Percentiles rank a stretch among this genome's conserved stretches.
phyloP scores from a whole-genome alignment of 2,888 invertebrate genomes.

The Bedellia somnulentella region DNA sequence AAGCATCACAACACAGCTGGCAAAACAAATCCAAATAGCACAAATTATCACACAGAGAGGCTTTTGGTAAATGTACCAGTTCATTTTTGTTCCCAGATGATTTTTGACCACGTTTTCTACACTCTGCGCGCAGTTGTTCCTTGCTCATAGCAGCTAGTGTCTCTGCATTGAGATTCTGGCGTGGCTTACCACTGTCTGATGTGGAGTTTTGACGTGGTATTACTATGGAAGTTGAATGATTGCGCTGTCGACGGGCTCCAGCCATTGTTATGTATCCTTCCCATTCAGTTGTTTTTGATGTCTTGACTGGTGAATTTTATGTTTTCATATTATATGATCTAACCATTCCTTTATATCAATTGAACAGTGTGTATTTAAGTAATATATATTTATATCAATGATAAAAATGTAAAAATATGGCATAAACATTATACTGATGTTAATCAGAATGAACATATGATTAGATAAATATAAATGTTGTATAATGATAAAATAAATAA shows the following conservation, averaged over 20 bases:
- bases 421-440: too few species aligned
- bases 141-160: conserved; percentile 65
- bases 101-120: conserved; percentile 69
- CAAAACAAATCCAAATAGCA: conserved; percentile 31
- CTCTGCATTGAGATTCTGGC: conserved; percentile 45
- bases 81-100: conserved; percentile 70
- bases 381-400: too few species aligned
- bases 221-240: conserved; percentile 37
- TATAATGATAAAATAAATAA: too few species aligned
- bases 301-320: too few species aligned
- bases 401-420: too few species aligned
- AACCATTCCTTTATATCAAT: too few species aligned
- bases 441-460: too few species aligned
- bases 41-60: too few species aligned
- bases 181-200: conserved; percentile 41
- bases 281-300: conserved; percentile 14
- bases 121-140: conserved; percentile 69
- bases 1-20: conserved; percentile 32
- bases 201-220: conserved; percentile 44
- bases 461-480: too few species aligned
- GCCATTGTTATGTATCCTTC: conserved; percentile 25
- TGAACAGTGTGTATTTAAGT: too few species aligned
- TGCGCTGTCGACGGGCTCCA: conserved; percentile 43
- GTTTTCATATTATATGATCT: conserved; percentile 9
- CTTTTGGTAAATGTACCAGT: too few species aligned